phyloP scores from a whole-genome alignment of 64 coral and sea anemone species.

The Anthopleura sola region DNA sequence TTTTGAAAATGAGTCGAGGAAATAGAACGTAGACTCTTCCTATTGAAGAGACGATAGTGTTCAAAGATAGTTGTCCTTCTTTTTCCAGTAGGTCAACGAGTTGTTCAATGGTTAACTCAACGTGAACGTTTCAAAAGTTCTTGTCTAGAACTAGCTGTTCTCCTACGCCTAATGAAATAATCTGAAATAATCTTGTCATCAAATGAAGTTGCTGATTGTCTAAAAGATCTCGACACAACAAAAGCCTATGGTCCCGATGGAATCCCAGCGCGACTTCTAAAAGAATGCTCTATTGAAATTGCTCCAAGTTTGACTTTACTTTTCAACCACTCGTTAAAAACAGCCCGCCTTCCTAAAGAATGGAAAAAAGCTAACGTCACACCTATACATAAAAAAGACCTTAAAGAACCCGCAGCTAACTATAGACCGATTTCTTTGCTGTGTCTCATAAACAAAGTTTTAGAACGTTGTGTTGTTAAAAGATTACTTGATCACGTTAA shows the following conservation, averaged over 20 bases:
- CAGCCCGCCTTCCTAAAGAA: conserved; percentile 11
- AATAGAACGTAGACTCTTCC: too few species aligned
- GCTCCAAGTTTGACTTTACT: neutral
- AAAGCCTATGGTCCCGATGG: conserved; percentile 6
- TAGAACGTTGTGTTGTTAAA: conserved; percentile 21
- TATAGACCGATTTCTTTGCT: conserved; percentile 38
- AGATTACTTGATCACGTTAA: neutral
- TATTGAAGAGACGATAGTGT: too few species aligned
- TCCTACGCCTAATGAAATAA: too few species aligned
- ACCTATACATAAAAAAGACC: conserved; percentile 26
- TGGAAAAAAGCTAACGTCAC: conserved; percentile 34
- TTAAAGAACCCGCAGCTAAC: conserved; percentile 7
- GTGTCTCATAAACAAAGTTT: conserved; percentile 25
- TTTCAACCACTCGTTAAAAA: conserved; percentile 14
- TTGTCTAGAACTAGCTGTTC: too few species aligned
- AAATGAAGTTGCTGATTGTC: neutral
- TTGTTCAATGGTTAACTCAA: too few species aligned
- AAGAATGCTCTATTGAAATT: conserved; percentile 12
- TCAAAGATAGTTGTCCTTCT: too few species aligned
- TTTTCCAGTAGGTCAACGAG: too few species aligned
- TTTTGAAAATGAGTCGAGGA: too few species aligned
- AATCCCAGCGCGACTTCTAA: conserved; percentile 23
- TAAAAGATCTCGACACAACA: neutral
- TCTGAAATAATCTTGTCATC: too few species aligned
- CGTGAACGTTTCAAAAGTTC: too few species aligned